These are phyloP conservation scores for Erannis defoliaria DNA, from an alignment of 2,888 invertebrate species.

Conservation along the genomic window DNA sequence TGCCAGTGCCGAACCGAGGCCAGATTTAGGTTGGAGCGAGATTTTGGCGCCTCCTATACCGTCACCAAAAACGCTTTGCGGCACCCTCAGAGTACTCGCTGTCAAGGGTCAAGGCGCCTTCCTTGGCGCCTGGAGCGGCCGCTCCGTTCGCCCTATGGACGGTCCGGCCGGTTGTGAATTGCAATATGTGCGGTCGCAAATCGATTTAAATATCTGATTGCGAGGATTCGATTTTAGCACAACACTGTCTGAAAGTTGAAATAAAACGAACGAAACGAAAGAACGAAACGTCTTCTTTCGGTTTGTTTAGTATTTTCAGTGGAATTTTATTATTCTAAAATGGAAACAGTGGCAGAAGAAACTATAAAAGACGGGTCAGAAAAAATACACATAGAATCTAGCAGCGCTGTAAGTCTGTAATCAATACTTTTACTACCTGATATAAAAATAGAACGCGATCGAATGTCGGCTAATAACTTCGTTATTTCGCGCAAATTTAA, in stretches of 20 bases:
- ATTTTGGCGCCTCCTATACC: too few species aligned
- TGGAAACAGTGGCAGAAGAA: constrained; percentile 73
- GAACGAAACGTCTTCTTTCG: constrained; percentile 33
- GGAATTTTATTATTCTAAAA: constrained; percentile 55
- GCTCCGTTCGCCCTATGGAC: too few species aligned
- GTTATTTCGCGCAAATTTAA: constrained; percentile 36
- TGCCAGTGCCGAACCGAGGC: too few species aligned
- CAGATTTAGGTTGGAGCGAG: too few species aligned
- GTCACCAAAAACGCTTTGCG: too few species aligned
- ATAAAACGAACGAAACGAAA: too few species aligned
- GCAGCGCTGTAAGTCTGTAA: constrained; percentile 61
- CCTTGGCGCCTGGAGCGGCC: too few species aligned
- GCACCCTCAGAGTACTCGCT: neutral
- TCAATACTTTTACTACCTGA: constrained; percentile 48
- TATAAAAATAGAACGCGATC: constrained; percentile 81
- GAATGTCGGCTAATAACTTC: constrained; percentile 65
- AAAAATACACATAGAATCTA: constrained; percentile 58
- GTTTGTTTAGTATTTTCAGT: constrained; percentile 58
- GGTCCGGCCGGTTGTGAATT: too few species aligned
- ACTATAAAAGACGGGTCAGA: constrained; percentile 63
- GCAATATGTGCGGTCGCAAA: too few species aligned
- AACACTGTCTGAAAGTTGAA: constrained; percentile 25
- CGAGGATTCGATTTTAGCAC: neutral
- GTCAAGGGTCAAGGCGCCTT: too few species aligned
- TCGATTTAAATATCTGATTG: neutral